Evolutionary conservation across 2,797 vertebrate species (phyloP).

Genomic region (Gymnocypris eckloni): DNA sequence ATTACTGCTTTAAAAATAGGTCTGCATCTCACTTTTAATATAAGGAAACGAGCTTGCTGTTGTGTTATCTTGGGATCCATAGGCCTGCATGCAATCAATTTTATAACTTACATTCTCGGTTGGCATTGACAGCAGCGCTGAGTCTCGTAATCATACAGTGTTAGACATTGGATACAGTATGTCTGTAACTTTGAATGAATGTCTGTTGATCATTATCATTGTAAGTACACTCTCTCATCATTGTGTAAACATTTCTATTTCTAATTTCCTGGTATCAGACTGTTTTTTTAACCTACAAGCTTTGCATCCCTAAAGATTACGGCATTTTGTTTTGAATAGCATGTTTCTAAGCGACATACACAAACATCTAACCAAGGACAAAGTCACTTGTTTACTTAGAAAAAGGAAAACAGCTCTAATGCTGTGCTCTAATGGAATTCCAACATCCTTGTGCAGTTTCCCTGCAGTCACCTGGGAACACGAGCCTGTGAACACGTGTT

Average conservation of each 20-base stretch:
- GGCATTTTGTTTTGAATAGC: constrained; percentile 21
- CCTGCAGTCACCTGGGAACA: constrained; percentile 46
- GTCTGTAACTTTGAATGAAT: constrained; percentile 1
- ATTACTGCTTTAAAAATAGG: neutral
- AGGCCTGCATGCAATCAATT: constrained; percentile 13
- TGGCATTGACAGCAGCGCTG: neutral
- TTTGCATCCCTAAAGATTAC: constrained; percentile 11
- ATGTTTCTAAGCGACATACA: constrained; percentile 24
- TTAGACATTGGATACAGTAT: neutral
- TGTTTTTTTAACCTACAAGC: constrained; percentile 4
- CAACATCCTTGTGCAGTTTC: constrained; percentile 21
- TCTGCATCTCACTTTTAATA: constrained; percentile 1
- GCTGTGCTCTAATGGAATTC: constrained; percentile 34
- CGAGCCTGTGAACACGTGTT: constrained; percentile 41
- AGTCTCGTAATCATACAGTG: neutral
- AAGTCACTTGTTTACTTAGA: constrained; percentile 40
- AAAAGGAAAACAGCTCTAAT: constrained; percentile 22
- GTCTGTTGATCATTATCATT: constrained; percentile 34
- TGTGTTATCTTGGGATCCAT: neutral
- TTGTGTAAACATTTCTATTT: constrained; percentile 31
- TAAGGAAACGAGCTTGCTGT: neutral
- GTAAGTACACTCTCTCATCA: constrained; percentile 17
- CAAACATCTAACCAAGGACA: constrained; percentile 33
- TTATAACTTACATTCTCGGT: constrained; percentile 1
- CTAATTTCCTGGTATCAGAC: constrained; percentile 9